Evolutionary conservation across 2,888 invertebrate species (phyloP).

Genomic region (Drosophila meridiana): DNA sequence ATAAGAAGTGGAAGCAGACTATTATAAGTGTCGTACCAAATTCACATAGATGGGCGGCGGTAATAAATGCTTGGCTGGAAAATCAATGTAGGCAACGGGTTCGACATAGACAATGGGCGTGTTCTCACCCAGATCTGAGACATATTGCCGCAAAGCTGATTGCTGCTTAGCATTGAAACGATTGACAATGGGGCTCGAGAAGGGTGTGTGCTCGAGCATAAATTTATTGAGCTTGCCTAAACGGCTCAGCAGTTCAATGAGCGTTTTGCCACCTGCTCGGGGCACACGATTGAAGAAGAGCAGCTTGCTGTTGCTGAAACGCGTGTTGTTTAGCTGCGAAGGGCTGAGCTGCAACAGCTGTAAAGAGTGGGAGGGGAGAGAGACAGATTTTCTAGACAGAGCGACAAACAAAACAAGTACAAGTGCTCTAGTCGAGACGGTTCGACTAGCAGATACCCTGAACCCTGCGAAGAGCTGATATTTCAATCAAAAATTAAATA

Average conservation of each 20-base stretch:
- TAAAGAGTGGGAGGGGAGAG: conserved; percentile 4
- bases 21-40: conserved; percentile 78
- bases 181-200: conserved; percentile 85
- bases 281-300: conserved; percentile 88
- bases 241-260: conserved; percentile 91
- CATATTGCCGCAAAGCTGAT: conserved; percentile 90
- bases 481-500: too few relatives aligned
- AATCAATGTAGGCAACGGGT: conserved; percentile 94
- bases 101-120: conserved; percentile 89
- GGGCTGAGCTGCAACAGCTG: conserved; percentile 9
- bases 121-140: conserved; percentile 87
- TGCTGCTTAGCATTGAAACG: conserved; percentile 52
- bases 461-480: too few relatives aligned
- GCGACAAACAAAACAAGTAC: neutral
- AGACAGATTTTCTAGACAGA: neutral
- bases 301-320: neutral
- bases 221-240: neutral
- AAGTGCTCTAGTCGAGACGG: too few relatives aligned
- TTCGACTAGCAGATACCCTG: too few relatives aligned
- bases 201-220: conserved; percentile 63
- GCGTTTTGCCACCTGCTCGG: conserved; percentile 94
- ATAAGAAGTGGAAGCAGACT: neutral
- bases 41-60: conserved; percentile 85
- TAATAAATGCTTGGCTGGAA: conserved; percentile 89
- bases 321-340: conserved; percentile 6